phyloP scores from a whole-genome alignment of 1,140 invertebrate genomes.

The Drosophila oshimai region DNA sequence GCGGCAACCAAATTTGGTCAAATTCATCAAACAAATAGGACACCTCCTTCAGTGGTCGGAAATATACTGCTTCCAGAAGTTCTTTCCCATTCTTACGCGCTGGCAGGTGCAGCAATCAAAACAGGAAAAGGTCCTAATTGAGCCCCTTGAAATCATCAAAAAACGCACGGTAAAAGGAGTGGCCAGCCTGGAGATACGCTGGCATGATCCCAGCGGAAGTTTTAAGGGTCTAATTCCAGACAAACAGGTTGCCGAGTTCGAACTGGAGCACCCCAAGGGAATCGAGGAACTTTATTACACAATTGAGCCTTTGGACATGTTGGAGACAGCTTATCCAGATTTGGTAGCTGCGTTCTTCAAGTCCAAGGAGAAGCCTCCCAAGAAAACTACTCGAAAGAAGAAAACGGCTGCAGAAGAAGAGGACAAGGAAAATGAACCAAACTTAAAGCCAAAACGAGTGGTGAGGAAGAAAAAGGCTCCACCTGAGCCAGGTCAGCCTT shows the following conservation, averaged over 20 bases:
- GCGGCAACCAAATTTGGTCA: slow-evolving; percentile 87
- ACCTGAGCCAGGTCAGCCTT: slow-evolving; percentile 12
- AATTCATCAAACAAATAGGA: slow-evolving; percentile 88
- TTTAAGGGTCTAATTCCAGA: slow-evolving; percentile 85
- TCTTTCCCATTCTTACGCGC: slow-evolving; percentile 89
- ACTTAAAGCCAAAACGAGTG: neutral
- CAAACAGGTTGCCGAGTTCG: slow-evolving; percentile 83
- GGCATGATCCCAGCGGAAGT: slow-evolving; percentile 85
- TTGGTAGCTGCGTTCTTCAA: slow-evolving; percentile 86
- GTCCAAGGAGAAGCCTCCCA: slow-evolving; percentile 83
- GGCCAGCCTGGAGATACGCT: slow-evolving; percentile 88
- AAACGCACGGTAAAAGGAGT: slow-evolving; percentile 80
- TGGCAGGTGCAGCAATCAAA: slow-evolving; percentile 84
- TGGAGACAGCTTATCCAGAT: slow-evolving; percentile 87
- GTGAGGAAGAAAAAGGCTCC: slow-evolving; percentile 42
- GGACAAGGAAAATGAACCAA: slow-evolving; percentile 7
- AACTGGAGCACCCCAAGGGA: slow-evolving; percentile 82
- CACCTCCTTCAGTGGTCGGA: slow-evolving; percentile 89
- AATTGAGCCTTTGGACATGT: slow-evolving; percentile 87
- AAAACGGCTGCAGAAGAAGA: slow-evolving; percentile 66
- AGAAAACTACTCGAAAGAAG: slow-evolving; percentile 82
- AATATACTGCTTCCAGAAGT: slow-evolving; percentile 90
- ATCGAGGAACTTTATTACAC: slow-evolving; percentile 84
- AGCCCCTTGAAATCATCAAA: slow-evolving; percentile 85
- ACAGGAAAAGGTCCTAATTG: slow-evolving; percentile 21